phyloP scores from a whole-genome alignment of 2,797 vertebrate genomes.

The Semotilus atromaculatus region DNA sequence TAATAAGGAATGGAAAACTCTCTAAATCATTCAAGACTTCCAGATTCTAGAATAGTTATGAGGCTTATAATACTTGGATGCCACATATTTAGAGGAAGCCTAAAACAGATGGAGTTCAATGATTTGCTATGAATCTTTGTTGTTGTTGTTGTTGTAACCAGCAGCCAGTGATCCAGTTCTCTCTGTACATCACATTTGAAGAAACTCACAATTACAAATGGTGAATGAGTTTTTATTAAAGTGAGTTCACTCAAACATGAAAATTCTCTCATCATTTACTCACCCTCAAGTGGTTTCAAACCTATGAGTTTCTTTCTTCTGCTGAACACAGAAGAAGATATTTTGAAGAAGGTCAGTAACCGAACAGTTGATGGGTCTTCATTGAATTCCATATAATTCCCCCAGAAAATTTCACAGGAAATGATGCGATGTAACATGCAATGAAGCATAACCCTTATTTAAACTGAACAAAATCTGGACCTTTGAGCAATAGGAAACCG shows the following conservation, averaged over 20 bases:
- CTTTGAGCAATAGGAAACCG: neutral
- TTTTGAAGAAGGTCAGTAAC: too few species aligned
- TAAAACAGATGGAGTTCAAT: constrained; percentile 1
- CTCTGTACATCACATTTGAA: neutral
- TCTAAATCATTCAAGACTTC: constrained; percentile 2
- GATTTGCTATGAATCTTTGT: neutral
- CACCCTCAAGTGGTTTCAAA: too few species aligned
- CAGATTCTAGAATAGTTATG: neutral
- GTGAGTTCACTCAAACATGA: too few species aligned
- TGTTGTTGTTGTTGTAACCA: constrained; percentile 12
- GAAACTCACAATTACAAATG: too few species aligned
- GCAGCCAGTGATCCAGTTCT: neutral
- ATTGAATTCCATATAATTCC: too few species aligned
- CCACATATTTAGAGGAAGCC: neutral
- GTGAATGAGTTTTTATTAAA: too few species aligned
- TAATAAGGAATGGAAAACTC: constrained; percentile 2
- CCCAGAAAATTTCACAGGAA: neutral
- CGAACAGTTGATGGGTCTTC: too few species aligned
- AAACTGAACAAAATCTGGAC: constrained; percentile 3
- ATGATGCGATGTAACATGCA: neutral
- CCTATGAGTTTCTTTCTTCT: too few species aligned
- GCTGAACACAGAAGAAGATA: too few species aligned
- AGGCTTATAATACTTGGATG: neutral
- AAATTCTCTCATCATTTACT: too few species aligned
- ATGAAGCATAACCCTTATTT: neutral